Conservation (phyloP, 2,797 vertebrate genomes). For the Tolypeutes matacus region DNA sequence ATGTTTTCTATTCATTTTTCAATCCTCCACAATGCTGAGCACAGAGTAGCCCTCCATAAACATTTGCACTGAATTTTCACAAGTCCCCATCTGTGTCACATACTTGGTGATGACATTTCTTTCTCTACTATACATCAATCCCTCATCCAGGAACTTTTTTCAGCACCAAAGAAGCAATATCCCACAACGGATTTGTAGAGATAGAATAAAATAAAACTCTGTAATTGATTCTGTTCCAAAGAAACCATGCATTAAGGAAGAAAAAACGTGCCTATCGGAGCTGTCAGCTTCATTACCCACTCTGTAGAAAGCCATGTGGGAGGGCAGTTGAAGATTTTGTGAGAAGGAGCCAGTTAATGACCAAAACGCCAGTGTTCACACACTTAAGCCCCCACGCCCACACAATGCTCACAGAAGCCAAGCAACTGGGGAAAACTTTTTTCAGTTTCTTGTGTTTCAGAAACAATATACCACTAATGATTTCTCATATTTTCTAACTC, state of each 20-base stretch:
- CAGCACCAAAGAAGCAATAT: not conserved
- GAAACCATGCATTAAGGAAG: not conserved
- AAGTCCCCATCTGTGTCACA: not conserved
- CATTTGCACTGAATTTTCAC: not conserved
- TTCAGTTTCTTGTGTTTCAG: not conserved
- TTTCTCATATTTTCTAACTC: not conserved
- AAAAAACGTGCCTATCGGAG: not conserved
- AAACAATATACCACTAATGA: not conserved
- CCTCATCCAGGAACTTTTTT: not conserved
- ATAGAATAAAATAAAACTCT: constrained; percentile 11
- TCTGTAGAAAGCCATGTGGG: not conserved
- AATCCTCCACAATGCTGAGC: not conserved
- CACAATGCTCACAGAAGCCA: not conserved
- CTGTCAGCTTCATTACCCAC: not conserved
- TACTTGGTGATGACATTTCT: not conserved
- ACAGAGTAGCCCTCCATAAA: not conserved
- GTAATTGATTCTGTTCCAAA: constrained; percentile 50
- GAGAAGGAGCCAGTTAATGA: not conserved
- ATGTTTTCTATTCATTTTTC: not conserved
- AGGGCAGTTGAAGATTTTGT: not conserved
- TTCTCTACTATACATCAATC: not conserved
- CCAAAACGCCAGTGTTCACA: not conserved
- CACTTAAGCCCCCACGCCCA: not conserved
- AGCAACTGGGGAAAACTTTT: rapidly evolving
- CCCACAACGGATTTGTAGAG: not conserved